Conservation (phyloP, 2,888 invertebrate species). For the Drosophila aldrichi region DNA sequence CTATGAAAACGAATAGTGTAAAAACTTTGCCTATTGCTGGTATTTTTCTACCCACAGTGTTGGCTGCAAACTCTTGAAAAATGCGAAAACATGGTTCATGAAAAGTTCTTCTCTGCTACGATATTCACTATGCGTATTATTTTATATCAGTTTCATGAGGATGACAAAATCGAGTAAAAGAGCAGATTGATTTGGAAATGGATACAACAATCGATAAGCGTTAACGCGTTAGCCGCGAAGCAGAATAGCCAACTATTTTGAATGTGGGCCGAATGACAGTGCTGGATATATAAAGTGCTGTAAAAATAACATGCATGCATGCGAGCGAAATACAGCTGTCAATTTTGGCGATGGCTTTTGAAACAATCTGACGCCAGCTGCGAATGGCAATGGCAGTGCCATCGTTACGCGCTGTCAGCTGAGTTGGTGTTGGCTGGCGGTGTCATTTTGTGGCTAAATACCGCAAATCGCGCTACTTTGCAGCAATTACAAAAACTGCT, state of each 20-base stretch:
- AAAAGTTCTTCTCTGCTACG: too few species aligned
- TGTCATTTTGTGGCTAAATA: constrained; percentile 77
- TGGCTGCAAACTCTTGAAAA: too few species aligned
- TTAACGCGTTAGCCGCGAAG: too few species aligned
- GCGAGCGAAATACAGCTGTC: constrained; percentile 37
- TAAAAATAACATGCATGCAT: not conserved
- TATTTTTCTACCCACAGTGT: too few species aligned
- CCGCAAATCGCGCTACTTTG: constrained; percentile 77
- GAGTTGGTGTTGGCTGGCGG: constrained; percentile 40
- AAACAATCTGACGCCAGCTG: constrained; percentile 67
- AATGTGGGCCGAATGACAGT: constrained; percentile 21
- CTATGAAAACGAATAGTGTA: too few species aligned
- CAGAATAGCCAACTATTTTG: constrained; percentile 49
- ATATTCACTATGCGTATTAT: too few species aligned
- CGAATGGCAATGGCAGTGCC: constrained; percentile 28
- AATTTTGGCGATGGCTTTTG: constrained; percentile 68
- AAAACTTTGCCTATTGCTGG: too few species aligned
- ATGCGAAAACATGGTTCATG: too few species aligned
- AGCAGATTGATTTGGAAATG: not conserved
- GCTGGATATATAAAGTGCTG: not conserved
- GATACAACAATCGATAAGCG: too few species aligned
- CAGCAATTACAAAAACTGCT: constrained; percentile 76
- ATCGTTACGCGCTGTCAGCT: constrained; percentile 22
- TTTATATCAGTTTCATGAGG: not conserved
- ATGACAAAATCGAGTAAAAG: not conserved